Evolutionary conservation across 2,888 invertebrate genomes (phyloP).

Genomic region (Priapulus caudatus): DNA sequence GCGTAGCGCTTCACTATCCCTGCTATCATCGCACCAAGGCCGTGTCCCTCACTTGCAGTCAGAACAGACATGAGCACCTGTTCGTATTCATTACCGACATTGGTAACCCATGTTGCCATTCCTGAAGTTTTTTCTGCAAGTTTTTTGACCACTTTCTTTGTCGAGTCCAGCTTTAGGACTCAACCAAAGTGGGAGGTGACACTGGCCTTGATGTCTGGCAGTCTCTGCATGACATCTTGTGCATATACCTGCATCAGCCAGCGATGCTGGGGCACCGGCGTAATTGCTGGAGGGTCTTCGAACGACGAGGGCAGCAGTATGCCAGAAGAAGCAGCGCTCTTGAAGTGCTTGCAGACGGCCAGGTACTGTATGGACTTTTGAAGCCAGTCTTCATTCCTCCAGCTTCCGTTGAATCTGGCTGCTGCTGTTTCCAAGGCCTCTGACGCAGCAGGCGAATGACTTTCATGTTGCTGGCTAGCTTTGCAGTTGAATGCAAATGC

Average conservation of each 20-base stretch:
- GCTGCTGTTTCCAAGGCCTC: conserved; percentile 21
- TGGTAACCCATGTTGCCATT: conserved; percentile 23
- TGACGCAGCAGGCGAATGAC: conserved; percentile 17
- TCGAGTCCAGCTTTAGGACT: conserved; percentile 25
- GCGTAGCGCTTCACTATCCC: conserved; percentile 21
- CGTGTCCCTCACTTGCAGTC: conserved; percentile 20
- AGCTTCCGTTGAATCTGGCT: conserved; percentile 18
- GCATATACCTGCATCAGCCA: conserved; percentile 22
- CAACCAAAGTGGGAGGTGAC: conserved; percentile 23
- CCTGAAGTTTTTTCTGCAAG: conserved; percentile 16
- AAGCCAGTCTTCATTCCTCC: conserved; percentile 19
- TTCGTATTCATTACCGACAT: conserved; percentile 23
- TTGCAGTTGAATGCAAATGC: conserved; percentile 20
- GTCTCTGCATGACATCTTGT: conserved; percentile 18
- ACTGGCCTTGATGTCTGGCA: conserved; percentile 22
- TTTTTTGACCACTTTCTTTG: conserved; percentile 23
- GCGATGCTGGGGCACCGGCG: conserved; percentile 15
- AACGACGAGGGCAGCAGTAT: conserved; percentile 9
- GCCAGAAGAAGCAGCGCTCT: too few relatives aligned
- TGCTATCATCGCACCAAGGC: conserved; percentile 17
- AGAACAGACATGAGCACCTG: conserved; percentile 22
- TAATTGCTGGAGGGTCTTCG: conserved; percentile 14
- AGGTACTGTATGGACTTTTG: conserved; percentile 15
- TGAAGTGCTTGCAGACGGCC: conserved; percentile 9
- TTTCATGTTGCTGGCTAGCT: conserved; percentile 18